phyloP scores from a whole-genome alignment of 2,113 vertebrate genomes.

The Ceyx cyanopectus region DNA sequence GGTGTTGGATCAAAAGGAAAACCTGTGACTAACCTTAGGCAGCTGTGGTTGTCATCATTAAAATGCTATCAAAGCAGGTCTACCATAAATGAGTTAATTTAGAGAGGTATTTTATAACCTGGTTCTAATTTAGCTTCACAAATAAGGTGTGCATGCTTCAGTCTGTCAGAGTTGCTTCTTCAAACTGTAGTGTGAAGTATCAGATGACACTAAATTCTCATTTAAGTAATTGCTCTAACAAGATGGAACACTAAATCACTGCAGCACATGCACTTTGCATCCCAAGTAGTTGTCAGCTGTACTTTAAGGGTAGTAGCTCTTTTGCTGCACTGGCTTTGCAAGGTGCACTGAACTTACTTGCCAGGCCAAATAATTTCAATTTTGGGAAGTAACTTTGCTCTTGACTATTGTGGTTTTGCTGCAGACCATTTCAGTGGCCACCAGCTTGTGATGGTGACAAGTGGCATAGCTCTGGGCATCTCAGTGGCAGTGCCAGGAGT shows the following conservation, averaged over 20 bases:
- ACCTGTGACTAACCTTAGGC: neutral
- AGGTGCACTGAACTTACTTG: conserved; percentile 19
- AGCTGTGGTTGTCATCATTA: neutral
- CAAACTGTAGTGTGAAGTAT: neutral
- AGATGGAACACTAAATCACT: neutral
- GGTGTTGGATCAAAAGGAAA: neutral
- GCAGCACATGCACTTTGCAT: neutral
- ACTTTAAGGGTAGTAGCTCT: conserved; percentile 40
- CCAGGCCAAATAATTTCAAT: neutral
- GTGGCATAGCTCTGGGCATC: neutral
- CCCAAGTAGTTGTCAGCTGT: conserved; percentile 28
- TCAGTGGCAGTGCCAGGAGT: neutral
- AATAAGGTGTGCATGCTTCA: neutral
- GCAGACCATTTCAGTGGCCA: neutral
- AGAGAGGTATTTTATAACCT: neutral
- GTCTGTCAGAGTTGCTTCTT: neutral
- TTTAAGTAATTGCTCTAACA: conserved; percentile 2
- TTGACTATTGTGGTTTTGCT: neutral
- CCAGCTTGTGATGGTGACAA: neutral
- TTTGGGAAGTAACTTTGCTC: neutral
- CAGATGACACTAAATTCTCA: neutral
- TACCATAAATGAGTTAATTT: neutral
- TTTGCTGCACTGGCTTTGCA: conserved; percentile 40
- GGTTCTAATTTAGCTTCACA: neutral
- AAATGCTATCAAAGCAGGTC: neutral